A percentile compares a stretch with the other conserved stretches of the same genome.
Conservation (phyloP, 2,113 vertebrate species). For the Saimiri boliviensis region DNA sequence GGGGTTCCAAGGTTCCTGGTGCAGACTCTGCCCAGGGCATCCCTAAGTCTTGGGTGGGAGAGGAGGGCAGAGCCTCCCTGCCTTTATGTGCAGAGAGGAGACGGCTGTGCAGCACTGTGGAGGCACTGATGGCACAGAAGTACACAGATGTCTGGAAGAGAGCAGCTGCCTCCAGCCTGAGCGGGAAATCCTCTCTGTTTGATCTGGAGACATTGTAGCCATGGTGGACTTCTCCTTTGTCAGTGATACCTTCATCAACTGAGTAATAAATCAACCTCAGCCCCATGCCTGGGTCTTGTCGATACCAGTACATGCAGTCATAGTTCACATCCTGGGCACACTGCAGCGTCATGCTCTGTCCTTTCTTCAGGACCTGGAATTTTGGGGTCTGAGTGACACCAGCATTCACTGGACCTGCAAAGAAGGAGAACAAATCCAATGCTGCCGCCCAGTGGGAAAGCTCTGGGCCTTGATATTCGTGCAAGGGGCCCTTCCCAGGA, state of each 20-base stretch:
- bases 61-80: not conserved
- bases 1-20: accelerated
- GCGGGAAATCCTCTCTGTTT: not conserved
- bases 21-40: not conserved
- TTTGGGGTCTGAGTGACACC: not conserved
- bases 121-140: not conserved
- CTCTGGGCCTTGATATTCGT: accelerated
- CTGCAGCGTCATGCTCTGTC: too few relatives aligned
- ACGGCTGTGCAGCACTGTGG: not conserved
- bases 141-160: constrained; percentile 54
- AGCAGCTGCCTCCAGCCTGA: not conserved
- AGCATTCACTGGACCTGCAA: not conserved
- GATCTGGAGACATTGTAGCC: not conserved
- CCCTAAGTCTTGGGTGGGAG: accelerated
- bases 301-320: accelerated
- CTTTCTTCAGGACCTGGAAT: not conserved
- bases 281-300: not conserved
- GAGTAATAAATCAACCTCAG: constrained; percentile 8
- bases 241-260: accelerated
- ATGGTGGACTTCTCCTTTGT: not conserved
- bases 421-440: not conserved
- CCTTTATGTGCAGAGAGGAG: not conserved
- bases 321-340: not conserved
- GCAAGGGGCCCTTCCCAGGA: too few relatives aligned
- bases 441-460: accelerated